phyloP scores from a whole-genome alignment of 2,797 vertebrate genomes.

The Erpetoichthys calabaricus region DNA sequence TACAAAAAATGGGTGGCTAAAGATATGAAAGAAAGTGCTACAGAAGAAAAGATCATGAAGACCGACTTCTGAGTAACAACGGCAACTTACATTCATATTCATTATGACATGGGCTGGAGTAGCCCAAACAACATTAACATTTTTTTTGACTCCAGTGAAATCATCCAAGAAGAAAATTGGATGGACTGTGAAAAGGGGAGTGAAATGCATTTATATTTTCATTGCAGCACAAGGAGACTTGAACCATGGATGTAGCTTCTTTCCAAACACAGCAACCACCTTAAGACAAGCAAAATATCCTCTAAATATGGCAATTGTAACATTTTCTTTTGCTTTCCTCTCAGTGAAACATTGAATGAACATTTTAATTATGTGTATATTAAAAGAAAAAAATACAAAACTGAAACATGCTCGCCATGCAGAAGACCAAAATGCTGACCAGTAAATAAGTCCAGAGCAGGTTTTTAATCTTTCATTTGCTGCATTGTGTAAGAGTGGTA shows the following conservation, averaged over 20 bases:
- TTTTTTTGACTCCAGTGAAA: no score
- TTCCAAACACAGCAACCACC: slow-evolving; percentile 37
- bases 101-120: no score
- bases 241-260: slow-evolving; percentile 3
- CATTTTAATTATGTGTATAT: slow-evolving; percentile 69
- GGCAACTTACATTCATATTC: no score
- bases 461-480: slow-evolving; percentile 93
- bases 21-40: no score
- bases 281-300: slow-evolving; percentile 57
- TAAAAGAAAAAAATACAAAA: slow-evolving; percentile 63
- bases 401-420: slow-evolving; percentile 74
- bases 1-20: no score
- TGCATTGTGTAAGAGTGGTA: slow-evolving; percentile 24
- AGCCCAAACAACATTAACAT: no score
- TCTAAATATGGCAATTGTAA: slow-evolving; percentile 59
- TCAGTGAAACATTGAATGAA: slow-evolving; percentile 63
- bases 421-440: slow-evolving; percentile 85
- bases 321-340: slow-evolving; percentile 36
- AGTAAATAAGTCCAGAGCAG: slow-evolving; percentile 76
- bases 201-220: slow-evolving; percentile 44
- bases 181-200: neutral
- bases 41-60: no score
- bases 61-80: no score
- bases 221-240: slow-evolving; percentile 50
- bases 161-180: no score